Conservation (phyloP, 2,888 invertebrate species). For the Oxyscelio sp. region DNA sequence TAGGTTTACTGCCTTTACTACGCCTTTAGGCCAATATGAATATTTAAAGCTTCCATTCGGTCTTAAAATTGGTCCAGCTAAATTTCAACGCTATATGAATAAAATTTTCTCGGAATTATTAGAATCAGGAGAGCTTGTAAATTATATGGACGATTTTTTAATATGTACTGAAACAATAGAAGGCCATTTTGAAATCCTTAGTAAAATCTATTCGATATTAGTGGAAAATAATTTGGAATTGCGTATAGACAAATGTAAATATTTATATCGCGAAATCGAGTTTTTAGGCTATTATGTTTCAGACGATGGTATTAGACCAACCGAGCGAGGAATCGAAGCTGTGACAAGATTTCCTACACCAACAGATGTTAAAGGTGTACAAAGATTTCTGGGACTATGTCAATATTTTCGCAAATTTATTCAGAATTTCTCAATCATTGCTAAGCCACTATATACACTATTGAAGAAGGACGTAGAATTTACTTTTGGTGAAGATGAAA, state of each 20-base stretch:
- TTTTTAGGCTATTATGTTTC: conserved; percentile 32
- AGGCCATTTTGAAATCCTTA: conserved; percentile 23
- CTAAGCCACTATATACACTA: too few relatives aligned
- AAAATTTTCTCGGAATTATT: conserved; percentile 24
- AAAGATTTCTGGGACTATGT: too few relatives aligned
- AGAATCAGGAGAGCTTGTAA: conserved; percentile 8
- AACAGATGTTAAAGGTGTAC: not conserved
- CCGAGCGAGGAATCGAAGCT: not conserved
- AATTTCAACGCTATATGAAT: conserved; percentile 35
- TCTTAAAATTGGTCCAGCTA: conserved; percentile 26
- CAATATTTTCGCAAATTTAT: too few relatives aligned
- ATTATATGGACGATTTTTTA: conserved; percentile 35
- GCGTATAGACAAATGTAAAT: conserved; percentile 13
- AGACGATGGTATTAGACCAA: conserved; percentile 1
- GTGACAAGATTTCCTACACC: conserved; percentile 19
- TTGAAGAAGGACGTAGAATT: too few relatives aligned
- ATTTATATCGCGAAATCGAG: conserved; percentile 19
- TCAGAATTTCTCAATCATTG: too few relatives aligned
- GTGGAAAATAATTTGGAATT: conserved; percentile 20
- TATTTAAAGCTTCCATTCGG: conserved; percentile 38
- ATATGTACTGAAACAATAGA: conserved; percentile 21
- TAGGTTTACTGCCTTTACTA: conserved; percentile 33
- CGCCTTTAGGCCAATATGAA: conserved; percentile 36
- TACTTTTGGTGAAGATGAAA: too few relatives aligned
- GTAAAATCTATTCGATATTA: conserved; percentile 5